phyloP scores from a whole-genome alignment of 2,797 vertebrate species.

The Cichlasoma orientale region DNA sequence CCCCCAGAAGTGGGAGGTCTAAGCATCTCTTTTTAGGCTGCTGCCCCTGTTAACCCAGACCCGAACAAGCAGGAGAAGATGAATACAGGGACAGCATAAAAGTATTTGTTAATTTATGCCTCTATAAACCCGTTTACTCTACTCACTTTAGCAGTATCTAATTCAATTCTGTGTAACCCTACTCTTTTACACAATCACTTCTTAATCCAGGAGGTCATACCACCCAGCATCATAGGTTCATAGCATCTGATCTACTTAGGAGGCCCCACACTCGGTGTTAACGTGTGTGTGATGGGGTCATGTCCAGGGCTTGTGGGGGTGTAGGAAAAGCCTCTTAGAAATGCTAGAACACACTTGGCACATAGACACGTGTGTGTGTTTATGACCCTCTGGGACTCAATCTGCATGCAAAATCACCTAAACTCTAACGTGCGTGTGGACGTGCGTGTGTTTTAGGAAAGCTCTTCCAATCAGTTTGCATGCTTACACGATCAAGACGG shows the following conservation, averaged over 20 bases:
- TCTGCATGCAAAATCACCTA: conserved; percentile 48
- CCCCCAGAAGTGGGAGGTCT: not conserved
- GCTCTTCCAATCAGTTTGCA: not conserved
- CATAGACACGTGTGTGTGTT: conserved; percentile 55
- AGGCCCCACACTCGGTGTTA: conserved; percentile 47
- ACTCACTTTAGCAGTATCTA: conserved; percentile 10
- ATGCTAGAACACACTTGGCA: conserved; percentile 70
- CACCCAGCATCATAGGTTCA: conserved; percentile 74
- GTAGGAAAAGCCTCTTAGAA: conserved; percentile 70
- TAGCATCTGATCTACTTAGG: conserved; percentile 77
- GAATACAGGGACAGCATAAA: not conserved
- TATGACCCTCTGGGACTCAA: conserved; percentile 53
- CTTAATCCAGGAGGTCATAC: conserved; percentile 55
- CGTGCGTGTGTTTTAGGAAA: not conserved
- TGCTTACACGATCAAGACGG: not conserved
- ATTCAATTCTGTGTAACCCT: conserved; percentile 14
- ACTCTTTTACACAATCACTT: conserved; percentile 34
- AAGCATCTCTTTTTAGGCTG: not conserved
- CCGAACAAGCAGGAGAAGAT: not conserved
- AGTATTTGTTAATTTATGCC: not conserved
- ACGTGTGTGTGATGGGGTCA: conserved; percentile 70
- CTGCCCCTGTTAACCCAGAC: not conserved
- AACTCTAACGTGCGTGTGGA: not conserved
- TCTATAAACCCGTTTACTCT: not conserved
- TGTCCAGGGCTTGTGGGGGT: conserved; percentile 56